These are phyloP conservation scores for Pelobates fuscus DNA, from an alignment of 2,113 vertebrate genomes.

Conservation along the genomic window DNA sequence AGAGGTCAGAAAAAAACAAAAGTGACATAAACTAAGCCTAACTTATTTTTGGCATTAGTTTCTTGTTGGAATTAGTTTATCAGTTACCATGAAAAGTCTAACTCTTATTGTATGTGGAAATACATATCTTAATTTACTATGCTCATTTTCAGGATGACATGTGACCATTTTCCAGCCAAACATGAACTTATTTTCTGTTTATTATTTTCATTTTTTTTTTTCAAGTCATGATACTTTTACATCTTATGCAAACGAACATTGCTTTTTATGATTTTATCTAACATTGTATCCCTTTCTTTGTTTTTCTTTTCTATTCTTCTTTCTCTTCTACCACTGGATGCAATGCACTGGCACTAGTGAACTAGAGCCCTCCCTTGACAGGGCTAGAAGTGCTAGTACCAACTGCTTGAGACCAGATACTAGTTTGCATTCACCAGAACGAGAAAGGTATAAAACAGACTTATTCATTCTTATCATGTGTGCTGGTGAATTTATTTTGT, in stretches of 20 bases:
- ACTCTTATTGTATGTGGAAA: background rate
- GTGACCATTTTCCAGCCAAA: constrained; percentile 20
- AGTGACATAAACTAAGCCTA: too few species aligned
- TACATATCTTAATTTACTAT: background rate
- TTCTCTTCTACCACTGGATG: constrained; percentile 82
- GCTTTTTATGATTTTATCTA: constrained; percentile 83
- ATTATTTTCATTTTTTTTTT: background rate
- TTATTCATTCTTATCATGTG: constrained; percentile 75
- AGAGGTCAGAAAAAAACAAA: too few species aligned
- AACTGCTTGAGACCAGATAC: constrained; percentile 97
- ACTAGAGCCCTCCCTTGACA: constrained; percentile 96
- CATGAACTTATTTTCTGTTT: background rate
- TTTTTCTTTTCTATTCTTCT: constrained; percentile 71
- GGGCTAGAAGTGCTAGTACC: constrained; percentile 98
- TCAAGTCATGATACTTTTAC: constrained; percentile 67
- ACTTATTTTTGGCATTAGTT: too few species aligned
- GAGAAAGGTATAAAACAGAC: constrained; percentile 92
- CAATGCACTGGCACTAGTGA: constrained; percentile 93
- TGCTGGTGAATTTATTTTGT: constrained; percentile 65
- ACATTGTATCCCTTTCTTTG: constrained; percentile 84
- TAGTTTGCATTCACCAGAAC: constrained; percentile 93
- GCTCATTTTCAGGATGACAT: constrained; percentile 14
- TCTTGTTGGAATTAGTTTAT: too few species aligned
- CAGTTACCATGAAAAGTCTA: background rate
- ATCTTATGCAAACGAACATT: constrained; percentile 73